Base-by-base conservation (phyloP, 2,888 invertebrate species). In the Microctonus aethiopoides region DNA sequence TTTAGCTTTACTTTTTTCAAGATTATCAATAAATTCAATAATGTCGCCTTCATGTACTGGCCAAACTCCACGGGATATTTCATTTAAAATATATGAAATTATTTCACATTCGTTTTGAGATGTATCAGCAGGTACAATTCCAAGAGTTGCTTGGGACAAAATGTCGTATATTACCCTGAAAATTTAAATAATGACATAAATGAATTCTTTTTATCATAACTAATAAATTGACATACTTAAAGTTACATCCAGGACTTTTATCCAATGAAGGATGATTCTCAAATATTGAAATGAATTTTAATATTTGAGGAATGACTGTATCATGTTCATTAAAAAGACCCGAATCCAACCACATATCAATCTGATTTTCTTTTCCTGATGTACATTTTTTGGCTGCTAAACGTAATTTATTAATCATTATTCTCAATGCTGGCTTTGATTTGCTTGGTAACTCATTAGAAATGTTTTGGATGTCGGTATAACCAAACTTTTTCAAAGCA, bases 161-260 rank as follows among this genome's bases (percentile, higher is more conserved):
- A 80, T 76, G n/a, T 81, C 70, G 51, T 86, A 86, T 16, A 81
- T 74, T 34, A 76, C 76, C 34, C 85, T 86, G 72, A 29, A 78
- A 82, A 62, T 52, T 36, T 20, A 59, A 29, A 32, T 59, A 36
- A 1, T 24, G 9, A 29, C 10, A 57, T 20, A 10, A 11, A 16
- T 39, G 2, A 34, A 29, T 20, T 56, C 24, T 36, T 36, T 22
- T 52, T 41, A 26, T 36, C 59, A 70, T 22, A 3, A 32, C 52
- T 32, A 41, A 69, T 24, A 61, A 16, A 67, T 41, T 67, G 10
- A 39, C 46, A 63, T 76, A 81, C 82, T 74, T 68, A 10, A 82
- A 60, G 72, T 82, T 72, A 61, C 78, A 78, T 4, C 79, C 81
- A 10, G 71, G 77, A 67, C 77, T 75, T 70, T 82, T 78, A 61